These are phyloP conservation scores for Dendrolimus punctatus DNA, from an alignment of 1,140 invertebrate genomes.

Conservation along the genomic window DNA sequence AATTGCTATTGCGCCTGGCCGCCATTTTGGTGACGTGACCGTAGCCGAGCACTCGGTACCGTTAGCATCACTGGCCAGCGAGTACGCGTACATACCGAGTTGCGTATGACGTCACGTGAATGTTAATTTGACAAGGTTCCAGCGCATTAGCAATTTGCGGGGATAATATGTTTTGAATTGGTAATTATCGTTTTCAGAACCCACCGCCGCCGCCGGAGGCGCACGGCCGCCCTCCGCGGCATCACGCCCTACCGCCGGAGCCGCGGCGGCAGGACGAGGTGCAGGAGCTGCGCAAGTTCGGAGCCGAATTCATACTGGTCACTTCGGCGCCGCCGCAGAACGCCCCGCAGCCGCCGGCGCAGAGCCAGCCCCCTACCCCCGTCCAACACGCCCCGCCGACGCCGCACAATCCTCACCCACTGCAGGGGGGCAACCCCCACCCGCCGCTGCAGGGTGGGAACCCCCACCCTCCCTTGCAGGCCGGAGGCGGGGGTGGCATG, in stretches of 20 bases:
- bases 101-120: background rate
- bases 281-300: slow-evolving; percentile 70
- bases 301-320: slow-evolving; percentile 72
- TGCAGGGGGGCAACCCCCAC: slow-evolving; percentile 3
- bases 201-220: slow-evolving; percentile 29
- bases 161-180: background rate
- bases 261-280: slow-evolving; percentile 52
- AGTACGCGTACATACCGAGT: too few relatives aligned
- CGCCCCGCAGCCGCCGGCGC: slow-evolving; percentile 14
- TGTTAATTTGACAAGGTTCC: background rate
- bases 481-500: slow-evolving; percentile 4
- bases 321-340: slow-evolving; percentile 22
- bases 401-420: slow-evolving; percentile 17
- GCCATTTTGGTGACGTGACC: too few relatives aligned
- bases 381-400: slow-evolving; percentile 15
- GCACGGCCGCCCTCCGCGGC: slow-evolving; percentile 30
- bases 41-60: too few relatives aligned
- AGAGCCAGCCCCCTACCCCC: slow-evolving; percentile 6
- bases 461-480: too few relatives aligned
- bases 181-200: slow-evolving; percentile 20
- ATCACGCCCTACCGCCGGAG: slow-evolving; percentile 35
- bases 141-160: too few relatives aligned
- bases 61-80: too few relatives aligned
- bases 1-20: too few relatives aligned
- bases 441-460: background rate